A percentile compares a stretch with the other conserved stretches of the same genome.
Conservation (phyloP, 2,888 invertebrate species). For the Panzeria rudis region DNA sequence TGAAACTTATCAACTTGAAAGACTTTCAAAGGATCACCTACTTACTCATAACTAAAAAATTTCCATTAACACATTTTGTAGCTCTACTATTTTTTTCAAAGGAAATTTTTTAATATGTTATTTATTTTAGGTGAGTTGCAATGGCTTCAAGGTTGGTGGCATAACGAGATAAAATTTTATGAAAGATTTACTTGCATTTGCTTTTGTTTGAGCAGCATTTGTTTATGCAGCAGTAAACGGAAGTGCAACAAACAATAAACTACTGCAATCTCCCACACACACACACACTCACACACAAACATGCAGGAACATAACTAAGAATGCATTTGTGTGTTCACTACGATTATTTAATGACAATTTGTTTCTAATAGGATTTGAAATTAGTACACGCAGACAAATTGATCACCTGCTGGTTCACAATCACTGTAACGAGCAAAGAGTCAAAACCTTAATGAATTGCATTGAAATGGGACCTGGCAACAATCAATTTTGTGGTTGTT, state of each 20-base stretch:
- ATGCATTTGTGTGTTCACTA: no score
- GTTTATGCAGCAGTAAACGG: slow-evolving; percentile 45
- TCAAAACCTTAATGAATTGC: slow-evolving; percentile 64
- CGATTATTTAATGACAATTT: slow-evolving; percentile 59
- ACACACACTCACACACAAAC: background rate
- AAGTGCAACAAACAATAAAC: slow-evolving; percentile 42
- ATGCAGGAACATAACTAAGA: no score
- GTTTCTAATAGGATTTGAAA: slow-evolving; percentile 70
- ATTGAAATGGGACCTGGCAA: slow-evolving; percentile 41
- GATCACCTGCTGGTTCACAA: slow-evolving; percentile 67
- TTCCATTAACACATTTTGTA: background rate
- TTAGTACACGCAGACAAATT: slow-evolving; percentile 64
- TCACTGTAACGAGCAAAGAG: slow-evolving; percentile 65
- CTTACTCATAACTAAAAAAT: background rate
- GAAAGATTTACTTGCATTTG: slow-evolving; percentile 14
- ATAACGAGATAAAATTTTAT: slow-evolving; percentile 30
- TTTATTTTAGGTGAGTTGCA: slow-evolving; percentile 30
- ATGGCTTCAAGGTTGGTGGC: slow-evolving; percentile 51
- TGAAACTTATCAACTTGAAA: background rate
- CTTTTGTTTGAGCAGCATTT: slow-evolving; percentile 13
- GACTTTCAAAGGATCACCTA: background rate
- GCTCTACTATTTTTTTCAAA: background rate
- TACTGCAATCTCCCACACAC: background rate
- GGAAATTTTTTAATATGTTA: background rate
- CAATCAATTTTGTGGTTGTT: slow-evolving; percentile 44